These are phyloP conservation scores for Drosophila parvula DNA, from an alignment of 1,140 invertebrate species.

Conservation along the genomic window DNA sequence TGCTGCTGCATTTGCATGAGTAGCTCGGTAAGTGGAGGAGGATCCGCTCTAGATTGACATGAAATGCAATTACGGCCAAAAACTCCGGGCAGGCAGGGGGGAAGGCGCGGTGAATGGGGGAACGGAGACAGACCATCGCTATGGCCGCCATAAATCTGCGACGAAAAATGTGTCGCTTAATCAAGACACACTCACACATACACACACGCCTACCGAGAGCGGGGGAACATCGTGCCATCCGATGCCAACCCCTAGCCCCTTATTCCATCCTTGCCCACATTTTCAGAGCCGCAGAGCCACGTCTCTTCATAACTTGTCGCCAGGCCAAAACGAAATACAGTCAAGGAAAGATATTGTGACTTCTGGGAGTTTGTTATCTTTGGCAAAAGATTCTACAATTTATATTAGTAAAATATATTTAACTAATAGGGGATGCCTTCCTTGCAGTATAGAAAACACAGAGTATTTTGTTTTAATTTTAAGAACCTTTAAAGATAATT, in stretches of 20 bases:
- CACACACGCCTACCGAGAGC: slow-evolving; percentile 14
- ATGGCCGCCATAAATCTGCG: slow-evolving; percentile 77
- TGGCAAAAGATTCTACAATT: no score
- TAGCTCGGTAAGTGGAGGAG: slow-evolving; percentile 37
- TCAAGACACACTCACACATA: slow-evolving; percentile 47
- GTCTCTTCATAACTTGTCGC: slow-evolving; percentile 53
- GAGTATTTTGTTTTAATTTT: no score
- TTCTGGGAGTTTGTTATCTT: no score
- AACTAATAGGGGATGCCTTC: no score
- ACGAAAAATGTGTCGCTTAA: slow-evolving; percentile 67
- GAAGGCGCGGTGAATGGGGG: not conserved
- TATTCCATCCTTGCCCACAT: slow-evolving; percentile 1
- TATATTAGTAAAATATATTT: not conserved
- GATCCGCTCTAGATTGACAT: slow-evolving; percentile 69
- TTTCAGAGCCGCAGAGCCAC: slow-evolving; percentile 34
- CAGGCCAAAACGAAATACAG: slow-evolving; percentile 17
- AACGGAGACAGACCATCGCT: slow-evolving; percentile 47
- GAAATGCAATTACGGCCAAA: slow-evolving; percentile 77
- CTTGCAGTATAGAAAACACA: no score
- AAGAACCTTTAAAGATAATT: no score
- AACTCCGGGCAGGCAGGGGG: slow-evolving; percentile 23
- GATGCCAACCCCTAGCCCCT: not conserved
- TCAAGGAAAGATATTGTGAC: slow-evolving; percentile 1
- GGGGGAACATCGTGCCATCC: not conserved
- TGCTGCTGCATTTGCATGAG: slow-evolving; percentile 60